Percentiles rank a stretch among this genome's conserved stretches.
Evolutionary conservation across 2,797 vertebrate genomes (phyloP).

Genomic region (Macropus fuliginosus): DNA sequence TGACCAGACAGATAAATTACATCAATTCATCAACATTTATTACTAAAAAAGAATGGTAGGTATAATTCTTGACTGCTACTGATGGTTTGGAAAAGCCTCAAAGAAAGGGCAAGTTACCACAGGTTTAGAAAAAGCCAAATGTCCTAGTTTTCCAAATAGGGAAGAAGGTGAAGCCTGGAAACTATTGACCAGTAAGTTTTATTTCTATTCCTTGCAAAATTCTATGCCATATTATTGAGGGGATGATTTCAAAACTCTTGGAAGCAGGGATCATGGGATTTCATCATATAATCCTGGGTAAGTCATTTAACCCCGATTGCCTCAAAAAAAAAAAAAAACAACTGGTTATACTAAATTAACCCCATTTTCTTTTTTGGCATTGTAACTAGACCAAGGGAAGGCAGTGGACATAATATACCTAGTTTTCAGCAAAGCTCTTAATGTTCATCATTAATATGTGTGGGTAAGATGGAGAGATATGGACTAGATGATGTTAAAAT

Average conservation of each 20-base stretch:
- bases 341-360: not conserved
- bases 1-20: not conserved
- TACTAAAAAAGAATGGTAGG: not conserved
- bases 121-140: not conserved
- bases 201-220: not conserved
- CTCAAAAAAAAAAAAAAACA: too few species aligned
- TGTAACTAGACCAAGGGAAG: not conserved
- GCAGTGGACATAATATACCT: not conserved
- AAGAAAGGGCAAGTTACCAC: not conserved
- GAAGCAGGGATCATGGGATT: not conserved
- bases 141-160: not conserved
- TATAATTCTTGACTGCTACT: not conserved
- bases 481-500: not conserved
- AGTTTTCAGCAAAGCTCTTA: not conserved
- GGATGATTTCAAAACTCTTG: not conserved
- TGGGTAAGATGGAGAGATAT: not conserved
- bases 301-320: too few species aligned
- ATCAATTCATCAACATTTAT: not conserved
- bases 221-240: not conserved
- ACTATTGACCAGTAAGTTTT: not conserved
- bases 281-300: not conserved
- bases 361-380: not conserved
- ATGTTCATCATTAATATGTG: not conserved
- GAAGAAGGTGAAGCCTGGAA: not conserved
- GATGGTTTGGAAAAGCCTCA: not conserved